A percentile compares a stretch with the other conserved stretches of the same genome.
phyloP scores from a whole-genome alignment of 2,797 vertebrate species.

The Cyprinodon diabolis region DNA sequence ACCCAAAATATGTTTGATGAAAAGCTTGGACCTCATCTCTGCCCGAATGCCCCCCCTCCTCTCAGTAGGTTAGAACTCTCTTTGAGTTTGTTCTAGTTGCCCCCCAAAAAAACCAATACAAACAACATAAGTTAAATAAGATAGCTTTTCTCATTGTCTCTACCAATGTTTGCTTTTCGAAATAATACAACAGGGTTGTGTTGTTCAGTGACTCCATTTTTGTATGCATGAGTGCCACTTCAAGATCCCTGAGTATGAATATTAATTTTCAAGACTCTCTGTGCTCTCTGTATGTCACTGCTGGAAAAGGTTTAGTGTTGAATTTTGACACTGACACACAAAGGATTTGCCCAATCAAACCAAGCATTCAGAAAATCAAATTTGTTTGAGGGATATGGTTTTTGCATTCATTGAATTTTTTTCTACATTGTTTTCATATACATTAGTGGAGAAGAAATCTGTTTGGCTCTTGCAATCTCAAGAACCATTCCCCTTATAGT shows the following conservation, averaged over 20 bases:
- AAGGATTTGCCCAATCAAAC: conserved; percentile 62
- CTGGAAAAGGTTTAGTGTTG: conserved; percentile 47
- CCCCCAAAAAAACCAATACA: conserved; percentile 33
- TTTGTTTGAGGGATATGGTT: conserved; percentile 67
- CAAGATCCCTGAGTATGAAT: conserved; percentile 42
- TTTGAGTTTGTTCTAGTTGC: conserved; percentile 46
- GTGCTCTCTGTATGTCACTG: conserved; percentile 21
- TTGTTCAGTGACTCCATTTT: background rate
- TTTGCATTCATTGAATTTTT: conserved; percentile 77
- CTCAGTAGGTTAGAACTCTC: conserved; percentile 31
- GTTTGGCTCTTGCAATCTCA: conserved; percentile 50
- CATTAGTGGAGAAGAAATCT: conserved; percentile 70
- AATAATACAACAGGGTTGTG: conserved; percentile 6
- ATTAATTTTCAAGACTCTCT: conserved; percentile 40
- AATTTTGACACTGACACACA: conserved; percentile 47
- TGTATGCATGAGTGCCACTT: conserved; percentile 4
- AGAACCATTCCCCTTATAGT: conserved; percentile 52
- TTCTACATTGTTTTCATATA: conserved; percentile 77
- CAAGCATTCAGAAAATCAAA: conserved; percentile 62
- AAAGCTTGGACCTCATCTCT: conserved; percentile 58
- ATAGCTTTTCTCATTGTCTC: conserved; percentile 6
- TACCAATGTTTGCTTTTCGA: background rate
- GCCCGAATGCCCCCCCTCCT: conserved; percentile 5
- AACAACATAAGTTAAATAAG: conserved; percentile 7
- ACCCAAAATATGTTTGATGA: conserved; percentile 63